Conservation (phyloP, 2,797 vertebrate genomes). For the Steatocranus sp. region DNA sequence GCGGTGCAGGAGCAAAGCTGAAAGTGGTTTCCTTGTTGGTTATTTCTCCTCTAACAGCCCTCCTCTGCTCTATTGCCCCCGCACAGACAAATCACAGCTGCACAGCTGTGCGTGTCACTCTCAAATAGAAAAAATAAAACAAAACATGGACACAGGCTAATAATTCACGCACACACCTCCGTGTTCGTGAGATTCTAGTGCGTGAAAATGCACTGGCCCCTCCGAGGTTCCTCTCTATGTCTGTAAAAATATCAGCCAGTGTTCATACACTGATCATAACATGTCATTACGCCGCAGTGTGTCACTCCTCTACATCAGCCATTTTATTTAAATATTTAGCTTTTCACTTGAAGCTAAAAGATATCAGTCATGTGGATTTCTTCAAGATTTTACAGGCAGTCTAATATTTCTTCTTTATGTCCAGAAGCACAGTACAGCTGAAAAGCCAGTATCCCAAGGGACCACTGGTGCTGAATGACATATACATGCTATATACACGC, state of each 20-base stretch:
- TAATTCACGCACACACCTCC: not conserved
- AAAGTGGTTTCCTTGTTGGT: slow-evolving; percentile 72
- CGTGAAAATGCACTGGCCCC: not conserved
- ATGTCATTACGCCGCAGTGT: not conserved
- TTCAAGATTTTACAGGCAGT: not conserved
- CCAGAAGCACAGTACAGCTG: not conserved
- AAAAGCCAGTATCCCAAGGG: not conserved
- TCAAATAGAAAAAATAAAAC: not conserved
- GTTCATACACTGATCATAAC: not conserved
- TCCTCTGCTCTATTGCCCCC: not conserved
- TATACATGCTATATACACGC: not conserved
- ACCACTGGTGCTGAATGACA: not conserved
- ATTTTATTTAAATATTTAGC: not conserved
- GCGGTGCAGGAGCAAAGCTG: slow-evolving; percentile 66
- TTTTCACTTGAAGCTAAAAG: not conserved
- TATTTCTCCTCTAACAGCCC: slow-evolving; percentile 41
- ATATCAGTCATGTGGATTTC: not conserved
- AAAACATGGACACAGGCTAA: not conserved
- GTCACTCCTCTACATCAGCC: not conserved
- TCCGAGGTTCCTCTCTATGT: not conserved
- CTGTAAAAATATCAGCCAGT: not conserved
- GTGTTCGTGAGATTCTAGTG: not conserved
- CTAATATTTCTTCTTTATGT: not conserved
- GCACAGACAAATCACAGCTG: slow-evolving; percentile 24
- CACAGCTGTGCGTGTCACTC: slow-evolving; percentile 61